Conservation (phyloP, 2,888 invertebrate genomes). For the Dasypogon diadema region DNA sequence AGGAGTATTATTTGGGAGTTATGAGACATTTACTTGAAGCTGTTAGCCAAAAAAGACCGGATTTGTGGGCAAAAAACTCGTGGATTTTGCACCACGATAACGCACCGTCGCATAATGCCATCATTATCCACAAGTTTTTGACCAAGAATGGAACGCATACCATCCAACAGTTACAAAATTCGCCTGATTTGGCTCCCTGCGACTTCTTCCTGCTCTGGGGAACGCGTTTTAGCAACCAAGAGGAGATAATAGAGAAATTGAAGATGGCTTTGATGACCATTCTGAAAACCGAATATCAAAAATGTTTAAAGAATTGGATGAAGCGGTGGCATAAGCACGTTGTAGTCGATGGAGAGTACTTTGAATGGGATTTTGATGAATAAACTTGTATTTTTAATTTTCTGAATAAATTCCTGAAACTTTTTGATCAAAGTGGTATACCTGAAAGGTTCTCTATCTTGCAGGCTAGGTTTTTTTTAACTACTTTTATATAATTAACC, state of each 20-base stretch:
- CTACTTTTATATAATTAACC: too few relatives aligned
- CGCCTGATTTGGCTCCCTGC: background rate
- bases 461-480: background rate
- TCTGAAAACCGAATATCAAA: conserved; percentile 10
- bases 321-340: conserved; percentile 19
- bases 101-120: background rate
- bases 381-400: conserved; percentile 42
- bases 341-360: conserved; percentile 25
- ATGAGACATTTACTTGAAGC: conserved; percentile 58
- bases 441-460: too few relatives aligned
- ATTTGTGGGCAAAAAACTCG: background rate
- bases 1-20: background rate
- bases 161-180: background rate
- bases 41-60: conserved; percentile 58
- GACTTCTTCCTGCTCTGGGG: too few relatives aligned
- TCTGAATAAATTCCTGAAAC: background rate
- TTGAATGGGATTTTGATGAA: conserved; percentile 15
- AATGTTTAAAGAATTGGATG: conserved; percentile 27
- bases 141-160: conserved; percentile 20
- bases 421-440: background rate
- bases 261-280: conserved; percentile 9
- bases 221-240: background rate
- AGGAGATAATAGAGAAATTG: background rate
- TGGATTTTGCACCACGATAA: too few relatives aligned
- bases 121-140: background rate